Evolutionary conservation across 2,888 invertebrate species (phyloP), one percentile per base, ranked within the genome.

Genomic region (Dioctria linearis): DNA sequence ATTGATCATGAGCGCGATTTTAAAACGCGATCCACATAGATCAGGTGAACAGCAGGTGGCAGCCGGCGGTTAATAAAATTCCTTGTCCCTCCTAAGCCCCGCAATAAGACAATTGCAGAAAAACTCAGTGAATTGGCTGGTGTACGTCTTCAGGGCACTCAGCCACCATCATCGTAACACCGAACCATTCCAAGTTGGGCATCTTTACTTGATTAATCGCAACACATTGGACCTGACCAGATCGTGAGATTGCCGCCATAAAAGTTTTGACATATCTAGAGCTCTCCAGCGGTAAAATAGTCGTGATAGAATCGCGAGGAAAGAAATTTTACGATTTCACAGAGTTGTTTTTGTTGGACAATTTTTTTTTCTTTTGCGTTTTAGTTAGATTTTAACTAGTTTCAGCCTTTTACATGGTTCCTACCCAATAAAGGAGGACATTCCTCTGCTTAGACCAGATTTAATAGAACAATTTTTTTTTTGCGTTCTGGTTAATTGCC

Each of bases 211-310:
- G 75, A 75, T 75, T 75, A 75, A 75, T 75, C 75, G 75, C 57
- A 46, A 51, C 59, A 42, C 75, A 75, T 75, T 75, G 59, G 43
- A 42, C 40, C 25, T 54, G 71, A 71, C 25, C n/a, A 40, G 59
- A 25, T 75, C 75, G 75, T 75, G 75, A 75, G 75, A 75, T 75
- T 59, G 61, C 42, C 40, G 61, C 75, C 43, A 59, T 59, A 61
- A 61, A 75, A 75, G 43, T 75, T 75, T 75, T 75, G 75, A 75
- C 75, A 61, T 75, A 75, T 75, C 75, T 75, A 51, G 75, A 75
- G 61, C 75, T 75, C 59, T 43, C 43, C 43, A 71, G 51, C 51
- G 71, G 71, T 51, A 71, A 49, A 5, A 39, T n/a, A 51, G 54
- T 51, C 71, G 71, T 71, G 71, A 71, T 71, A 51, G 37, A 25